phyloP scores from a whole-genome alignment of 2,888 invertebrate genomes.

The Xanthia togata region DNA sequence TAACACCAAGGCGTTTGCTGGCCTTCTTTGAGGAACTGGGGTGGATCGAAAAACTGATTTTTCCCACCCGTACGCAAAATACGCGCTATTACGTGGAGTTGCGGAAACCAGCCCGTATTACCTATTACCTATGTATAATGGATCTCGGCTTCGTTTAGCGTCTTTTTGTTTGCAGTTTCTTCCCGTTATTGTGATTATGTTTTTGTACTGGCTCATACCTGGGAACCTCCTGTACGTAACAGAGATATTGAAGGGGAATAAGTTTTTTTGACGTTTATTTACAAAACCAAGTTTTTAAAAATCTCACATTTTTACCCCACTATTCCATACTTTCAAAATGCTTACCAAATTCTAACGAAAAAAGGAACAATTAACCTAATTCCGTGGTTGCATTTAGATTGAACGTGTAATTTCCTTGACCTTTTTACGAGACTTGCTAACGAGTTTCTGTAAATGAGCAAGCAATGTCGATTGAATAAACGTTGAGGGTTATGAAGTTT shows the following conservation, averaged over 20 bases:
- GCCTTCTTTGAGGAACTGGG: too few species aligned
- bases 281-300: not conserved
- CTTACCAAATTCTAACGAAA: not conserved
- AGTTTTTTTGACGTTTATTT: not conserved
- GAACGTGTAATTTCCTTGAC: constrained; percentile 20
- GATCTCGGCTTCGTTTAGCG: too few species aligned
- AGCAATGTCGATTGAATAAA: constrained; percentile 16
- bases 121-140: too few species aligned
- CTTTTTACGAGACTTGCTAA: constrained; percentile 45
- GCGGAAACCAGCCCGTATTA: too few species aligned
- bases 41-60: too few species aligned
- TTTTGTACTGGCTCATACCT: not conserved
- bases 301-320: not conserved
- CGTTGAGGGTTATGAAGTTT: constrained; percentile 4
- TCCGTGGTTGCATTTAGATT: constrained; percentile 27
- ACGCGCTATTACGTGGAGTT: too few species aligned
- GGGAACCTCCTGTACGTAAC: not conserved
- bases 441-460: constrained; percentile 45
- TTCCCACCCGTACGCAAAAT: too few species aligned
- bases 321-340: not conserved
- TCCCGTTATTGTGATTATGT: not conserved
- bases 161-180: too few species aligned
- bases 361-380: constrained; percentile 32
- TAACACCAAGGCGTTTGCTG: too few species aligned
- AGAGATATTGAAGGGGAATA: not conserved